These are phyloP conservation scores for Acanthaster planci DNA, from an alignment of 35 echinoderm and acorn worm genomes.

Conservation along the genomic window DNA sequence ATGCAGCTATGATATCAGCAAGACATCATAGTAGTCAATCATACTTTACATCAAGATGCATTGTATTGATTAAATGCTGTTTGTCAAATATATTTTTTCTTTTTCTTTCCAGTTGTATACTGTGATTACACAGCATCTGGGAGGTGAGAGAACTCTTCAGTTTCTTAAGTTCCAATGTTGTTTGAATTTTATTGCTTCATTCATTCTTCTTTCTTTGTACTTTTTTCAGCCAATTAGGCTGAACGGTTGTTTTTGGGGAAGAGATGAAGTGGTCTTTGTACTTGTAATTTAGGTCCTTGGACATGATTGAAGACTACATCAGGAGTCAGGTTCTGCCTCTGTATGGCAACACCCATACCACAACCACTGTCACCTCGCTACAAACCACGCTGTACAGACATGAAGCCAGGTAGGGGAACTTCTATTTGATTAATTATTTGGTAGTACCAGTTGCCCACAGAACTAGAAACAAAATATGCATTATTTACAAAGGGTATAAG, in stretches of 20 bases:
- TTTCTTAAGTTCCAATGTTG: not conserved
- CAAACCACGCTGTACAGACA: constrained; percentile 94
- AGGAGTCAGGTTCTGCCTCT: constrained; percentile 67
- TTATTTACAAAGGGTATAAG: not conserved
- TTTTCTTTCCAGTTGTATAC: constrained; percentile 57
- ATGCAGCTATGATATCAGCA: too few relatives aligned
- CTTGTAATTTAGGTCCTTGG: constrained; percentile 65
- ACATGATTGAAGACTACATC: constrained; percentile 89
- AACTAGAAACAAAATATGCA: not conserved
- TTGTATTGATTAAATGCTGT: not conserved
- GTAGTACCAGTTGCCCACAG: not conserved
- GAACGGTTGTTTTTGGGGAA: too few relatives aligned
- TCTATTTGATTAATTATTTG: not conserved
- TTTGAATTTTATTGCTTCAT: too few relatives aligned
- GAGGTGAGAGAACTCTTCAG: constrained; percentile 48
- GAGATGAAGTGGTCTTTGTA: too few relatives aligned
- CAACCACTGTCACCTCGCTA: constrained; percentile 90
- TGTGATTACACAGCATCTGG: constrained; percentile 88
- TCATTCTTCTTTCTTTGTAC: too few relatives aligned
- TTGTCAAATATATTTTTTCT: not conserved
- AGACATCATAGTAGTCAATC: too few relatives aligned
- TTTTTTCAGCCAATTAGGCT: too few relatives aligned
- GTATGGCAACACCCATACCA: constrained; percentile 97
- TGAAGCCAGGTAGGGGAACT: constrained; percentile 80
- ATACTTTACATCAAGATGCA: too few relatives aligned